phyloP scores from a whole-genome alignment of 2,113 vertebrate species.

The Nibea albiflora region DNA sequence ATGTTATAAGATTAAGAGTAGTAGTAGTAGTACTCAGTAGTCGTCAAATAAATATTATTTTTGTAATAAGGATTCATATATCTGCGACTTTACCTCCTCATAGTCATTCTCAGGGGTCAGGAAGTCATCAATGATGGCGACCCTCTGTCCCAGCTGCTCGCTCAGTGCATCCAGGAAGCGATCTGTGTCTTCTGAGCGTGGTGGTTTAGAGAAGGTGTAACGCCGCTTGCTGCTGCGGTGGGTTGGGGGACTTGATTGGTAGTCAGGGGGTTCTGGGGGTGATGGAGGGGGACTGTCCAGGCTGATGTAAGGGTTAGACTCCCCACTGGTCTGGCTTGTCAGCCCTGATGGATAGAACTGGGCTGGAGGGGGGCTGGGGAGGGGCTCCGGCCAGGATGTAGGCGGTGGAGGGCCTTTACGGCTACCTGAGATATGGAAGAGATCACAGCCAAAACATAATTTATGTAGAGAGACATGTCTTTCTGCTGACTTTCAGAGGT shows the following conservation, averaged over 20 bases:
- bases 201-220: slow-evolving; percentile 93
- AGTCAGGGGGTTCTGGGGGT: slow-evolving; percentile 85
- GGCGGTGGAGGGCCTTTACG: slow-evolving; percentile 77
- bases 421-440: slow-evolving; percentile 78
- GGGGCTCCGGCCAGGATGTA: slow-evolving; percentile 86
- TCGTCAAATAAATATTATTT: not conserved
- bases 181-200: slow-evolving; percentile 90
- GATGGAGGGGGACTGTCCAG: slow-evolving; percentile 93
- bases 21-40: not conserved
- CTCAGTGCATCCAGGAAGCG: slow-evolving; percentile 93
- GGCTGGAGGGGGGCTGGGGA: slow-evolving; percentile 82
- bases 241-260: slow-evolving; percentile 84
- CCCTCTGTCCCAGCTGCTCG: slow-evolving; percentile 92
- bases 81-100: slow-evolving; percentile 87
- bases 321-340: slow-evolving; percentile 92
- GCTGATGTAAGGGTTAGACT: slow-evolving; percentile 97
- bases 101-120: slow-evolving; percentile 96
- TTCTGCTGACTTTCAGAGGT: not conserved
- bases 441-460: not conserved
- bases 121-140: slow-evolving; percentile 92
- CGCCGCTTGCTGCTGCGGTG: slow-evolving; percentile 86
- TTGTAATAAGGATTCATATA: not conserved
- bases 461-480: not conserved
- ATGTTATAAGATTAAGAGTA: too few species aligned
- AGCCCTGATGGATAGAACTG: slow-evolving; percentile 84